Conservation (phyloP, 2,113 vertebrate genomes). For the Crotalus horridus region DNA sequence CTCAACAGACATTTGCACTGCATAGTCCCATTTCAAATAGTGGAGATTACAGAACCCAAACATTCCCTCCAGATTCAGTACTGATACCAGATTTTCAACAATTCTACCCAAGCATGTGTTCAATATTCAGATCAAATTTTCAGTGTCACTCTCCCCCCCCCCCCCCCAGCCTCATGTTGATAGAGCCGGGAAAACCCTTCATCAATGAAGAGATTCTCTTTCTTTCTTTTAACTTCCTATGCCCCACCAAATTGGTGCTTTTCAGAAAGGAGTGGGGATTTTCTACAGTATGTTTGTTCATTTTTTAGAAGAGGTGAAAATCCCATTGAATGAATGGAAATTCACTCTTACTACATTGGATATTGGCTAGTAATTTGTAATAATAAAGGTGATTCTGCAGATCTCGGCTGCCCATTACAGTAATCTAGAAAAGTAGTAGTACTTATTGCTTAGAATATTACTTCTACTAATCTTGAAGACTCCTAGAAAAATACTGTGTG, state of each 20-base stretch:
- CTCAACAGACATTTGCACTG: background rate
- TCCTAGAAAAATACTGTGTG: background rate
- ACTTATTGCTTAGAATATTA: background rate
- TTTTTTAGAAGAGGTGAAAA: background rate
- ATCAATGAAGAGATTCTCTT: background rate
- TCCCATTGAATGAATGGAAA: background rate
- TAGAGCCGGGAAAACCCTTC: background rate
- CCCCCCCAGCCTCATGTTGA: conserved; percentile 3
- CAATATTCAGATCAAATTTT: background rate
- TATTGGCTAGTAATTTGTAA: conserved; percentile 31
- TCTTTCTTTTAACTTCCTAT: background rate
- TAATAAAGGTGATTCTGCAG: background rate
- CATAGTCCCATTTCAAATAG: background rate
- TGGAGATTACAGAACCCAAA: no score
- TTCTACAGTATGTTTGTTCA: background rate
- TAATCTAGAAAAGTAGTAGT: background rate
- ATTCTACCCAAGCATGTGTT: background rate
- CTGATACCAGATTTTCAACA: background rate
- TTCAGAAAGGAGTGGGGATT: background rate
- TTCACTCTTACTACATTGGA: background rate
- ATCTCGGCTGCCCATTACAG: background rate
- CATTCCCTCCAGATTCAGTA: background rate
- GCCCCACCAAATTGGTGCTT: background rate
- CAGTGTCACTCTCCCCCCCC: background rate
- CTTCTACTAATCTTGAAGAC: background rate